Base-by-base conservation (phyloP, 2,888 invertebrate species). In the Limnephilus lunatus region DNA sequence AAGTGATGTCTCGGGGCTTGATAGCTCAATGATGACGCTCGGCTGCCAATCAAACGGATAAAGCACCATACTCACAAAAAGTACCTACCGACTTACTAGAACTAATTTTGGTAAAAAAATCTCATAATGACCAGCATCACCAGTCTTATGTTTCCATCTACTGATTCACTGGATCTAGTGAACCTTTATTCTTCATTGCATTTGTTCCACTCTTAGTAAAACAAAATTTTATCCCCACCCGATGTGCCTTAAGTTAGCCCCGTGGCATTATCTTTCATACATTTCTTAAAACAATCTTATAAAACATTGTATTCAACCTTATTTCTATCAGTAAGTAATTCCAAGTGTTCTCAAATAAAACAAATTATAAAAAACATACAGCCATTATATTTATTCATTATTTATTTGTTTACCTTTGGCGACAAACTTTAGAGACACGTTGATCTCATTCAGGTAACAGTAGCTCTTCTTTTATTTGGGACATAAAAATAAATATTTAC, bases 401-500 rank as follows among this genome's bases (percentile, higher is more conserved):
- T 82, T 32, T 83, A 83, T 83, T 83, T 83, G 32, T 83, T 35
- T 31, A 83, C 35, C 53, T 68, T 68, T 68, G 19, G 83, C 35
- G 83, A 83, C 83, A 83, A 83, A 83, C 82, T 68, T 68, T 68
- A 25, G 25, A 7, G 53, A 25, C 53, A 35, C 25, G 14, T 48
- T 39, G n/a, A 14, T 39, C n/a, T 85, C n/a, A 87, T 81, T 87
- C 25, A n/a, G 85, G 31, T 88, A 81, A 53, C 85, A 93, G 91
- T 87, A 92, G 93, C 92, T 91, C 93, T 81, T 85, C 87, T 91
- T 81, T 92, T 91, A 91, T 93, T 91, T 91, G 86, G 48, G 83
- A 87, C 48, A 91, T 90, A 44, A 83, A 91, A 92, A 81, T 81
- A 92, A 93, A 93, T 93, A 92, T 93, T 93, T 92, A 91, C 92